These are phyloP conservation scores for Anthophora plumipes DNA, from an alignment of 2,888 invertebrate genomes.

Conservation along the genomic window DNA sequence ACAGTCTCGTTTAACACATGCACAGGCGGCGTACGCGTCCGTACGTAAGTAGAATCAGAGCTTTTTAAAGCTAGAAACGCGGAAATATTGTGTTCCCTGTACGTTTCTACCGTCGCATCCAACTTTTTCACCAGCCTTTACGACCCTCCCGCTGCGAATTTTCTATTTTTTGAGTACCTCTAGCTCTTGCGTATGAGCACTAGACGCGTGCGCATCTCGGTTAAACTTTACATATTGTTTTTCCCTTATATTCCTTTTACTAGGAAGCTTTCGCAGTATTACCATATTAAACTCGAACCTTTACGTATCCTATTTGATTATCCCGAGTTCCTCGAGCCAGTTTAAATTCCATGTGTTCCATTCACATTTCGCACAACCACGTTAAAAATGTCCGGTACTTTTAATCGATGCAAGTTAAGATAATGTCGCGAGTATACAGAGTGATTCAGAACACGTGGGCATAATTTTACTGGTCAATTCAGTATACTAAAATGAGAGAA, in stretches of 20 bases:
- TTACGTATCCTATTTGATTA: not conserved
- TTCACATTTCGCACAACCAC: too few relatives aligned
- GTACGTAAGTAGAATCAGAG: conserved; percentile 4
- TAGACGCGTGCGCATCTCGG: not conserved
- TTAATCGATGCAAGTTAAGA: not conserved
- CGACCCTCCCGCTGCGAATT: not conserved
- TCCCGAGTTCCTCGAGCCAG: not conserved
- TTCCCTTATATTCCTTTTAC: not conserved
- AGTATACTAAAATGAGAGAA: too few relatives aligned
- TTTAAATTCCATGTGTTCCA: not conserved
- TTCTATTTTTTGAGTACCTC: not conserved
- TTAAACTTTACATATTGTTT: not conserved
- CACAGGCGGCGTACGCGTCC: not conserved
- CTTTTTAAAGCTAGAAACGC: not conserved
- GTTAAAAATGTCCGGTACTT: not conserved
- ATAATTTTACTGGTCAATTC: too few relatives aligned
- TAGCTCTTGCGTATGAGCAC: not conserved
- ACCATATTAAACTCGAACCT: not conserved
- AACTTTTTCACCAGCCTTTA: not conserved
- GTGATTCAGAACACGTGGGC: too few relatives aligned
- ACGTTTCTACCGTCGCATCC: not conserved
- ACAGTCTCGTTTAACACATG: not conserved
- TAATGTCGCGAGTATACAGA: too few relatives aligned
- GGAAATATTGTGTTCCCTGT: not conserved
- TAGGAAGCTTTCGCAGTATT: not conserved